These are phyloP conservation scores for Gisinianus flammeolus DNA, from an alignment of 2,888 invertebrate genomes.

Conservation along the genomic window DNA sequence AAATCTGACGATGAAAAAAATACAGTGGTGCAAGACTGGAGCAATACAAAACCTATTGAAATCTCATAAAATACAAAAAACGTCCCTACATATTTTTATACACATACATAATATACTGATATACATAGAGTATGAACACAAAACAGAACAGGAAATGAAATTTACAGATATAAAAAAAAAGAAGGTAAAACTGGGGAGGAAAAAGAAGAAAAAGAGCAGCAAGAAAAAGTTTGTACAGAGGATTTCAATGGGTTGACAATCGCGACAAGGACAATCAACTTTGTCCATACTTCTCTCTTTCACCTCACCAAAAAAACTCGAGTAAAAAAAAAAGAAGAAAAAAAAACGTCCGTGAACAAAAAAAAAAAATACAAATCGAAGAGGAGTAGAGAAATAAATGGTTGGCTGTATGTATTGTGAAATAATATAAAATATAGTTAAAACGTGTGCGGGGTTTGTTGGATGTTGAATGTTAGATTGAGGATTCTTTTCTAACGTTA, in stretches of 20 bases:
- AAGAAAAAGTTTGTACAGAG: not conserved
- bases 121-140: no score
- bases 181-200: not conserved
- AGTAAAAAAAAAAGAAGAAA: no score
- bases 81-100: no score
- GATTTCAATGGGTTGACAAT: not conserved
- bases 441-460: not conserved
- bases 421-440: not conserved
- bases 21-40: no score
- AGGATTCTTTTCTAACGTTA: not conserved
- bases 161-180: not conserved
- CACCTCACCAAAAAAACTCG: no score
- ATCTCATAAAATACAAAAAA: no score
- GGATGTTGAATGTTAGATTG: not conserved
- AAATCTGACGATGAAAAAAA: no score
- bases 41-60: no score
- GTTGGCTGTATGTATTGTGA: not conserved
- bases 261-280: conserved; percentile 1
- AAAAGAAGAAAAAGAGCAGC: not conserved
- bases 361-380: no score
- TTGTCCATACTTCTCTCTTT: conserved; percentile 4
- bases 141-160: not conserved
- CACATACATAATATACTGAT: no score
- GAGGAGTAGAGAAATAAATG: not conserved
- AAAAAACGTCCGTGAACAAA: no score